Base-by-base conservation (phyloP, 1,140 invertebrate genomes). In the Diuraphis noxia region DNA sequence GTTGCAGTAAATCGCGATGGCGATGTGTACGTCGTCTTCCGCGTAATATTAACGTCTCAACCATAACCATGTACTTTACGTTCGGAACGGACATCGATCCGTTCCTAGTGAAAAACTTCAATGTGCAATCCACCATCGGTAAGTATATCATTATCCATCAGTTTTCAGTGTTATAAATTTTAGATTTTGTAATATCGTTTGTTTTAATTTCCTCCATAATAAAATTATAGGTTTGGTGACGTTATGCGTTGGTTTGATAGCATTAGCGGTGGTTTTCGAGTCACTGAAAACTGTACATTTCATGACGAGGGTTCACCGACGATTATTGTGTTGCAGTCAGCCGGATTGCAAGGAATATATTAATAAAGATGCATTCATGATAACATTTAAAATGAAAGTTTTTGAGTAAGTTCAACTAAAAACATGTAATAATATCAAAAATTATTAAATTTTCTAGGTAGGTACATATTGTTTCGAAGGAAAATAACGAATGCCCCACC, bases 261-360 rank as follows among this genome's bases (percentile, higher is more conserved):
- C 89, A 2, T 1, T 91, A 34, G 89, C 89, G 5, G 77, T 91
- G 30, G 43, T 91, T 10, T 91, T 82, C 13, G 89, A 91, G 25
- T 91, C 89, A 9, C 77, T 91, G 17, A 91, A 91, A 38, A 91
- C 89, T 52, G 41, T 91, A 9, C 89, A 91, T 52, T 91, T 81
- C 49, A 91, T 91, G 77, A 40, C 46, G 13, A 91, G 81, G 49
- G 77, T 91, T n/a, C 89, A 91, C 13, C 81, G 34, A 2, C 77
- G 89, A 10, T 19, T 91, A 43, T n/a, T 79, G 17, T 91, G 89
- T n/a, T 91, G 89, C 38, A 91, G 43, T 41, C 89, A 91, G 43
- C 77, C 36, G 0, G 34, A 81, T 49, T 91, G 89, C 43, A 91
- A 91, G 52, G 43, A 91, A 25, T 91, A 82, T 82, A 79, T 36